These are phyloP conservation scores for Hapalemur alaotrensis DNA, from an alignment of 2,797 vertebrate species.

Conservation along the genomic window DNA sequence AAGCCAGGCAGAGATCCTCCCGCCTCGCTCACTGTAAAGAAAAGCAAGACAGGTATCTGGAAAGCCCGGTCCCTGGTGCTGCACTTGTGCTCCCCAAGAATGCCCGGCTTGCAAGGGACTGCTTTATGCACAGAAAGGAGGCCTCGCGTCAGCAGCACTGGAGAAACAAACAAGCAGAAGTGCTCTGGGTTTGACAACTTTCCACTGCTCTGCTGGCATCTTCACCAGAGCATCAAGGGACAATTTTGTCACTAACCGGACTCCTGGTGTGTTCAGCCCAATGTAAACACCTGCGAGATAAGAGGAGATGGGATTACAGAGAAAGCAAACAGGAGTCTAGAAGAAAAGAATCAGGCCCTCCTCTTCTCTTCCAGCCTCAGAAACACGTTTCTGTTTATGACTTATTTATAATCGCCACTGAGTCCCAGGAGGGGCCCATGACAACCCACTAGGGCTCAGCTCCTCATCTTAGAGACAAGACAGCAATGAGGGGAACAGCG, in stretches of 20 bases:
- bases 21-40: neutral
- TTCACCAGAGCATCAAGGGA: neutral
- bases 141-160: accelerated
- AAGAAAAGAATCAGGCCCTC: no score
- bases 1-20: neutral
- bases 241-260: neutral
- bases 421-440: neutral
- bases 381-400: neutral
- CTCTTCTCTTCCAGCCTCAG: neutral
- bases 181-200: accelerated
- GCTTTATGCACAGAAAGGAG: neutral
- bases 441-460: no score
- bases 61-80: neutral
- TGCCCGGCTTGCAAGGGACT: neutral
- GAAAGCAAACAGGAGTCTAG: neutral
- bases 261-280: neutral
- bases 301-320: neutral
- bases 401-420: accelerated
- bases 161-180: neutral
- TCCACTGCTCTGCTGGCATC: neutral
- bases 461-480: neutral
- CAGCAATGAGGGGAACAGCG: accelerated
- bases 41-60: neutral
- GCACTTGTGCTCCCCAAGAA: neutral
- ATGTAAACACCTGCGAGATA: neutral